phyloP scores from a whole-genome alignment of 2,797 vertebrate species.

The Anguilla anguilla region DNA sequence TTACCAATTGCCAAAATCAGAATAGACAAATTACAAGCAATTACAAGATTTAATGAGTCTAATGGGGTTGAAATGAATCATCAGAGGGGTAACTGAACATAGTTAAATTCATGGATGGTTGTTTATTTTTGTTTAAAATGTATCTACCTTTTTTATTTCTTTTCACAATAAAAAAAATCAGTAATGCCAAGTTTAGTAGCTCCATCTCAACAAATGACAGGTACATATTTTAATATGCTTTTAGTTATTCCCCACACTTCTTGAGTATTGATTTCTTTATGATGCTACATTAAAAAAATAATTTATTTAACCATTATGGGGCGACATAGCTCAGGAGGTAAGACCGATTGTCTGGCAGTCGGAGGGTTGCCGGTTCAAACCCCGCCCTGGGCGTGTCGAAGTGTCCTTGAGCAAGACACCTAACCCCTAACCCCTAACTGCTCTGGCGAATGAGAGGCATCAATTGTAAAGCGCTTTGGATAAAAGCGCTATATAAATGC shows the following conservation, averaged over 20 bases:
- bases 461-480: too few relatives aligned
- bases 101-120: constrained; percentile 52
- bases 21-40: constrained; percentile 79
- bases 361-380: too few relatives aligned
- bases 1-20: constrained; percentile 78
- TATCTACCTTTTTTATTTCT: background rate
- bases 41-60: constrained; percentile 66
- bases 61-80: constrained; percentile 41
- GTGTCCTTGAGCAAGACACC: too few relatives aligned
- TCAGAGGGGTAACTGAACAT: constrained; percentile 50
- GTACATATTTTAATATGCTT: constrained; percentile 45
- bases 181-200: background rate
- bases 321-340: too few relatives aligned
- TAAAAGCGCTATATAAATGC: too few relatives aligned
- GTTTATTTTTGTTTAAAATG: constrained; percentile 56
- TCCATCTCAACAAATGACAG: constrained; percentile 29
- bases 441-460: too few relatives aligned
- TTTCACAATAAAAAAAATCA: constrained; percentile 11
- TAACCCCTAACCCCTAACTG: too few relatives aligned
- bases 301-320: too few relatives aligned
- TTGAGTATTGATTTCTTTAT: constrained; percentile 58
- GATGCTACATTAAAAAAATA: constrained; percentile 31
- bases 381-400: too few relatives aligned
- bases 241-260: constrained; percentile 44
- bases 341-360: too few relatives aligned